These are phyloP conservation scores for Bettongia penicillata DNA, from an alignment of 2,113 vertebrate species.

Conservation along the genomic window DNA sequence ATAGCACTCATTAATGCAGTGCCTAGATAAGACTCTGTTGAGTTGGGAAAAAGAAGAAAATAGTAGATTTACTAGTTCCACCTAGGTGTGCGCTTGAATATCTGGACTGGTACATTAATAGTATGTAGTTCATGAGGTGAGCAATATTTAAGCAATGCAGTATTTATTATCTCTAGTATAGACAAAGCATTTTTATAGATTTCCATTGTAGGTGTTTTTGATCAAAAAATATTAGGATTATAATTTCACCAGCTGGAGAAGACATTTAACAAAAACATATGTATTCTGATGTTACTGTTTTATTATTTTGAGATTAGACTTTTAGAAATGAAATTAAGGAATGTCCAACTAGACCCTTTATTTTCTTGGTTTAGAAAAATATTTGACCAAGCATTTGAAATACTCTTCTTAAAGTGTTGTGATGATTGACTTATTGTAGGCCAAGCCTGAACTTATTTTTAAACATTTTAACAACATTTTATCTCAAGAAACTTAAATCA, in stretches of 20 bases:
- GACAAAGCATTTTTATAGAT: conserved; percentile 8
- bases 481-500: not conserved
- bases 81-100: conserved; percentile 30
- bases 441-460: conserved; percentile 14
- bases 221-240: not conserved
- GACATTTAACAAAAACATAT: not conserved
- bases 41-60: conserved; percentile 58
- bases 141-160: conserved; percentile 37
- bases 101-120: conserved; percentile 38
- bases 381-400: conserved; percentile 46
- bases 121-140: not conserved
- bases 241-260: not conserved
- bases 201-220: not conserved
- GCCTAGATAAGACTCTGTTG: conserved; percentile 34
- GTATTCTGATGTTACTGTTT: conserved; percentile 21
- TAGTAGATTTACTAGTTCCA: conserved; percentile 12
- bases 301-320: conserved; percentile 46
- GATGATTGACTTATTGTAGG: conserved; percentile 37
- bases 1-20: conserved; percentile 33
- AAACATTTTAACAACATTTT: conserved; percentile 46
- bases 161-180: not conserved
- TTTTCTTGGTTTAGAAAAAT: conserved; percentile 55
- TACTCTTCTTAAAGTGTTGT: conserved; percentile 55
- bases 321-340: conserved; percentile 26
- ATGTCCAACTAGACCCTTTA: conserved; percentile 49